These are phyloP conservation scores for Helicoverpa armigera DNA, from an alignment of 1,140 invertebrate species.

Conservation along the genomic window DNA sequence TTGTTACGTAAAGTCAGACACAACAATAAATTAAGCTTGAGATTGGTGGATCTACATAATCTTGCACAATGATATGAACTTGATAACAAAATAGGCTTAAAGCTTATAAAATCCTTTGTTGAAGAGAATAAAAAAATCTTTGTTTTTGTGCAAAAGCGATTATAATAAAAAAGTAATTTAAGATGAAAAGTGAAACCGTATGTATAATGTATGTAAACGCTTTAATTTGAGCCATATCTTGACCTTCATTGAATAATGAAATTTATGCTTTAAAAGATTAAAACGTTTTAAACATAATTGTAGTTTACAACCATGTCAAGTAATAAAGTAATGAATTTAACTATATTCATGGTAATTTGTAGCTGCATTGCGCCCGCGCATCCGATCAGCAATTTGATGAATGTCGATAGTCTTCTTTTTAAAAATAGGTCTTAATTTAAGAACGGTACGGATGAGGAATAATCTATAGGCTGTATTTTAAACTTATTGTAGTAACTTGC, in stretches of 20 bases:
- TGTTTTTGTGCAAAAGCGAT: background rate
- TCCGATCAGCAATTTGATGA: constrained; percentile 5
- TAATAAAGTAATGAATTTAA: constrained; percentile 39
- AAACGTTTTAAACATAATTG: constrained; percentile 7
- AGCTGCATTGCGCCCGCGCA: background rate
- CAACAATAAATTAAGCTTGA: too few species aligned
- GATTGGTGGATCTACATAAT: too few species aligned
- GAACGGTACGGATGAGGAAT: background rate
- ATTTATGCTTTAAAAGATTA: constrained; percentile 19
- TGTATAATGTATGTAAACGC: background rate
- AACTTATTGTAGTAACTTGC: too few species aligned
- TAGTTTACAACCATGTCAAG: constrained; percentile 34
- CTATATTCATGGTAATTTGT: constrained; percentile 13
- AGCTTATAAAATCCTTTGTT: too few species aligned
- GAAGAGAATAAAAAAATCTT: too few species aligned
- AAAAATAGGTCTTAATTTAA: background rate
- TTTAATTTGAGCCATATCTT: constrained; percentile 2
- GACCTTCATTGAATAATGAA: constrained; percentile 1
- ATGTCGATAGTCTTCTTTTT: background rate
- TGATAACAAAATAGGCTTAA: too few species aligned
- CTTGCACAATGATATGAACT: too few species aligned
- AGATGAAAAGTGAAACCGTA: background rate
- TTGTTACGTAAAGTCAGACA: too few species aligned
- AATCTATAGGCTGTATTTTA: too few species aligned
- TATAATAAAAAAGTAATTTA: background rate